A percentile compares a stretch with the other conserved stretches of the same genome.
Conservation (phyloP, 2,113 vertebrate genomes). For the Neopipo cinnamomea region DNA sequence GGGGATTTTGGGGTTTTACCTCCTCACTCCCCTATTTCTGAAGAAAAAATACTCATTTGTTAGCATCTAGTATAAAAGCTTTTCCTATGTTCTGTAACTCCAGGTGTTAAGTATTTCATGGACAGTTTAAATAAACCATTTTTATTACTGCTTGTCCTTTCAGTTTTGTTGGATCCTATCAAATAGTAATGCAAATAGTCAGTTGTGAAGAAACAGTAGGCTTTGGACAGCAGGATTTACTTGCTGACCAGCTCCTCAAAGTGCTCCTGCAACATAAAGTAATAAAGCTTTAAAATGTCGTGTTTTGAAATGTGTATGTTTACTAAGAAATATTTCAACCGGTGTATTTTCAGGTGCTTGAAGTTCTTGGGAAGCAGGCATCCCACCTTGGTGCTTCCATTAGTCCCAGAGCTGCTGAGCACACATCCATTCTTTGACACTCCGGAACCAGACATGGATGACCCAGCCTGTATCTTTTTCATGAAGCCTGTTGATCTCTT, state of each 20-base stretch:
- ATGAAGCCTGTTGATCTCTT: not conserved
- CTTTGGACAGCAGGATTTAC: not conserved
- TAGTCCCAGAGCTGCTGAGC: slow-evolving; percentile 96
- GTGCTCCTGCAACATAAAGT: not conserved
- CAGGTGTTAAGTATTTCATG: not conserved
- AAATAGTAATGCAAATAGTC: not conserved
- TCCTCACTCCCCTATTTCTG: not conserved
- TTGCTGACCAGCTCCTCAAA: not conserved
- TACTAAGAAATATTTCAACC: not conserved
- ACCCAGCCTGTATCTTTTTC: slow-evolving; percentile 94
- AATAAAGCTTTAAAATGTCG: not conserved
- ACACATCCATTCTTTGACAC: slow-evolving; percentile 97
- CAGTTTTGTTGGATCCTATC: not conserved
- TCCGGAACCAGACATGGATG: slow-evolving; percentile 97
- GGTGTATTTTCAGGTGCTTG: slow-evolving; percentile 81
- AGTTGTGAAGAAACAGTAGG: not conserved
- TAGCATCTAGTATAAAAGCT: not conserved
- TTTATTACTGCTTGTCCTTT: not conserved
- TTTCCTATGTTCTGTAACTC: not conserved
- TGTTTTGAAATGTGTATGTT: not conserved
- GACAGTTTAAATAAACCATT: not conserved
- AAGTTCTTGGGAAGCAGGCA: slow-evolving; percentile 93
- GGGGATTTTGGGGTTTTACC: not conserved
- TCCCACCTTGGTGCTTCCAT: slow-evolving; percentile 89
- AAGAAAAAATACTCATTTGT: not conserved